Conservation (phyloP, 2,113 vertebrate genomes). For the Camelus dromedarius region DNA sequence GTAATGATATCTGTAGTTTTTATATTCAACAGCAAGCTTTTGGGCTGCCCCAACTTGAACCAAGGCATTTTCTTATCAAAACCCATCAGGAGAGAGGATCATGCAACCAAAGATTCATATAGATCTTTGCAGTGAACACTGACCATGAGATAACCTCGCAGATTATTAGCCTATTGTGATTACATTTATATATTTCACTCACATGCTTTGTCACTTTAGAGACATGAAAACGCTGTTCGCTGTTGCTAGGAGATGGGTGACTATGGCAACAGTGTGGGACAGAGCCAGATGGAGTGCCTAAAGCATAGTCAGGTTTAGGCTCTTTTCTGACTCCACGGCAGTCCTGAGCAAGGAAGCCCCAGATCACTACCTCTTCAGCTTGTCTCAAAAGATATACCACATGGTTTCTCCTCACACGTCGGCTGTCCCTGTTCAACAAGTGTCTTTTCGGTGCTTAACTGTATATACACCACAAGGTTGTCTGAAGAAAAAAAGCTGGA, state of each 20-base stretch:
- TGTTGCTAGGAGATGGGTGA: slow-evolving; percentile 84
- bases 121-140: background rate
- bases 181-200: slow-evolving; percentile 42
- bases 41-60: background rate
- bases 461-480: slow-evolving; percentile 3
- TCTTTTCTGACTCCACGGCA: slow-evolving; percentile 62
- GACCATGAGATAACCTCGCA: slow-evolving; percentile 17
- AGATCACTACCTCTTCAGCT: slow-evolving; percentile 53
- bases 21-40: background rate
- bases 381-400: slow-evolving; percentile 64
- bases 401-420: slow-evolving; percentile 46
- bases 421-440: slow-evolving; percentile 66
- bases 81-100: background rate
- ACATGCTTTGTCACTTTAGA: slow-evolving; percentile 63
- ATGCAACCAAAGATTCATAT: background rate
- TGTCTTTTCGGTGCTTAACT: slow-evolving; percentile 67
- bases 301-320: slow-evolving; percentile 50
- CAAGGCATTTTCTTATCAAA: slow-evolving; percentile 42
- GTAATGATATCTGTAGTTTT: background rate
- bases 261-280: slow-evolving; percentile 80
- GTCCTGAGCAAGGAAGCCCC: slow-evolving; percentile 1
- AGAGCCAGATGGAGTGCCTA: slow-evolving; percentile 69
- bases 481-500: slow-evolving; percentile 66
- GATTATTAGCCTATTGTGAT: slow-evolving; percentile 42
- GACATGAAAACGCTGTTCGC: slow-evolving; percentile 62